A percentile compares a stretch with the other conserved stretches of the same genome.
phyloP scores from a whole-genome alignment of 2,888 invertebrate species.

The Drosophila putrida region DNA sequence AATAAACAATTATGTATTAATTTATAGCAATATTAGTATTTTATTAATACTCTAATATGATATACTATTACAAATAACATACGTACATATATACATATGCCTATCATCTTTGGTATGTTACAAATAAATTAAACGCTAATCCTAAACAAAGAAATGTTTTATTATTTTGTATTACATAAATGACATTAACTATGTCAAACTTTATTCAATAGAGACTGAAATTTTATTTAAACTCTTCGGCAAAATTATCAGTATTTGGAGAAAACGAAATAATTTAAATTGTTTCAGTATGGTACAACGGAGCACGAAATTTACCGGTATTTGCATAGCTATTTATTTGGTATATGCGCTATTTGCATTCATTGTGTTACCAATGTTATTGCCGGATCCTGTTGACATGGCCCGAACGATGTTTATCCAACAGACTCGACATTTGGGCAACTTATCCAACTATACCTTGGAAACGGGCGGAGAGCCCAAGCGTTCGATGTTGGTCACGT shows the following conservation, averaged over 20 bases:
- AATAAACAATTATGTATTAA: slow-evolving; percentile 44
- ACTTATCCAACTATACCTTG: slow-evolving; percentile 48
- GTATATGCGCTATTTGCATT: slow-evolving; percentile 58
- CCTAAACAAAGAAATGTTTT: background rate
- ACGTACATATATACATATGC: slow-evolving; percentile 25
- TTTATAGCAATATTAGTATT: slow-evolving; percentile 55
- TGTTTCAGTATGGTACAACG: slow-evolving; percentile 47
- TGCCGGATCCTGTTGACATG: slow-evolving; percentile 60
- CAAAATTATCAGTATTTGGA: slow-evolving; percentile 16
- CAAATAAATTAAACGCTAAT: slow-evolving; percentile 38
- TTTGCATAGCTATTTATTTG: slow-evolving; percentile 59
- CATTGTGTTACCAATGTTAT: slow-evolving; percentile 56
- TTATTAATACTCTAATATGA: slow-evolving; percentile 43
- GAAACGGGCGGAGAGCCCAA: slow-evolving; percentile 52
- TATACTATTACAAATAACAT: slow-evolving; percentile 28
- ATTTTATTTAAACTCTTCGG: background rate
- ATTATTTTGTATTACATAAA: background rate
- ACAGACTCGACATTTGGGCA: slow-evolving; percentile 27
- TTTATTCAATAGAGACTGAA: background rate
- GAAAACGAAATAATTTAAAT: background rate
- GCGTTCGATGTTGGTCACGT: slow-evolving; percentile 62
- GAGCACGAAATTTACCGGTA: slow-evolving; percentile 50
- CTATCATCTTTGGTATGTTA: slow-evolving; percentile 55
- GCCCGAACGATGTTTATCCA: slow-evolving; percentile 34
- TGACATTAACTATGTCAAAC: background rate